Percentiles rank a stretch among this genome's conserved stretches.
phyloP scores from a whole-genome alignment of 1,140 invertebrate genomes.

The Anthonomus grandis region DNA sequence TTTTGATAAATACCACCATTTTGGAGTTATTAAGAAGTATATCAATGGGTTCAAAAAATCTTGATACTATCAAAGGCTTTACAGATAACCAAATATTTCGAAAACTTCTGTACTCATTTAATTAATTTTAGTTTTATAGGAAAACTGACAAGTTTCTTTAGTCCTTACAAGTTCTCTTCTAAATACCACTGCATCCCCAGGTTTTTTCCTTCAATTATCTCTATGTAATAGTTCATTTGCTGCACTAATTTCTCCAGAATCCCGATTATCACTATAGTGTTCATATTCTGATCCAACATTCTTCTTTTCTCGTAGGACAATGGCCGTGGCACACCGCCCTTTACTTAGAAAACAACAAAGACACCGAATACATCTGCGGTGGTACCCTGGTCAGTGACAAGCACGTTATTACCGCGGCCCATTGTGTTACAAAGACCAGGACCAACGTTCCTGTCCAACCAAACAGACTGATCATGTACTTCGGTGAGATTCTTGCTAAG shows the following conservation, averaged over 20 bases:
- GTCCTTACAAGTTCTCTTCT: no score
- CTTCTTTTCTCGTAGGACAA: slow-evolving; percentile 33
- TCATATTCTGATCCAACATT: not conserved
- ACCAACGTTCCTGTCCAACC: slow-evolving; percentile 29
- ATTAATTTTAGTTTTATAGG: no score
- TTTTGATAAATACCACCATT: no score
- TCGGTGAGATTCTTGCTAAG: slow-evolving; percentile 34
- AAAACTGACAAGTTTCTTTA: no score
- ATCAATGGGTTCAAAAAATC: no score
- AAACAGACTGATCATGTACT: slow-evolving; percentile 35
- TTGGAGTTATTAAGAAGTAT: no score
- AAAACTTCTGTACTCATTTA: no score
- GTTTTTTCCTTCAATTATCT: not conserved
- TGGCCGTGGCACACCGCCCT: slow-evolving; percentile 47
- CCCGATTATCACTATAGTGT: not conserved
- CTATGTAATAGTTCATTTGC: not conserved
- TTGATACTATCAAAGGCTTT: no score
- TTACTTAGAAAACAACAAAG: slow-evolving; percentile 34
- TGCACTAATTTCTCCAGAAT: not conserved
- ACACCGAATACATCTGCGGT: slow-evolving; percentile 42
- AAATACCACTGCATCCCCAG: no score
- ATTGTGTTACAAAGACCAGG: slow-evolving; percentile 41
- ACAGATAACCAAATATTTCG: no score
- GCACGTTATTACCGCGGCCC: slow-evolving; percentile 43
- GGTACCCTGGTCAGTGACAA: slow-evolving; percentile 38